A percentile compares a stretch with the other conserved stretches of the same genome.
phyloP scores from a whole-genome alignment of 2,113 vertebrate species.

The Cepphus grylle region DNA sequence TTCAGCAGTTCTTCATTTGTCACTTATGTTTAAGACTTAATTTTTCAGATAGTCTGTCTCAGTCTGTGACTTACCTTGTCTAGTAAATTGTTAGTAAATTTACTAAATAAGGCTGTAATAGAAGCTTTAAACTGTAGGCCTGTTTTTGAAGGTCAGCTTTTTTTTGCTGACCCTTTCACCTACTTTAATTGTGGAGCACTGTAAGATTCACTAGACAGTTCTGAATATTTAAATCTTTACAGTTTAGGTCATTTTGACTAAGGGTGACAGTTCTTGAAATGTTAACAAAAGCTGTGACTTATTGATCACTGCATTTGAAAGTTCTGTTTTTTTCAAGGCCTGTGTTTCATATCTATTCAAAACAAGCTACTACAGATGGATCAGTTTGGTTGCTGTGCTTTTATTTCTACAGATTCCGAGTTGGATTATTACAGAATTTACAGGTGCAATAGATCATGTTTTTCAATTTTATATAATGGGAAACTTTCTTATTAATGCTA shows the following conservation, averaged over 20 bases:
- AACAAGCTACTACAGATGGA: neutral
- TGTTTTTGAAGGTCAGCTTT: neutral
- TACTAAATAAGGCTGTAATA: neutral
- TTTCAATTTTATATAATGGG: neutral
- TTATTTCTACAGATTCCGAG: neutral
- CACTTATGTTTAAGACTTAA: neutral
- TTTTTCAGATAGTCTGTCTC: neutral
- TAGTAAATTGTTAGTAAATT: neutral
- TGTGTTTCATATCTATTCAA: neutral
- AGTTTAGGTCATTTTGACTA: neutral
- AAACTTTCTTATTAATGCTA: neutral
- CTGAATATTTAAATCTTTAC: neutral
- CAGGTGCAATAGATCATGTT: neutral
- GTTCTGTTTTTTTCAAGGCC: neutral
- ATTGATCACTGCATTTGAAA: neutral
- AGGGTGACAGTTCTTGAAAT: neutral
- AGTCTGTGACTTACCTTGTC: neutral
- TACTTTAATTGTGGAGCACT: neutral
- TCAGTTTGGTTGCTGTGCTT: neutral
- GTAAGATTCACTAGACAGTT: neutral
- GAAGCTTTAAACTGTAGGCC: neutral
- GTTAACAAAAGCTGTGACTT: neutral
- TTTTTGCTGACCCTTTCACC: neutral
- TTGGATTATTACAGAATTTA: neutral
- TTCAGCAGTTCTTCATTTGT: neutral